phyloP scores from a whole-genome alignment of 2,797 vertebrate genomes.

The Lepidocolaptes lacrymiger region DNA sequence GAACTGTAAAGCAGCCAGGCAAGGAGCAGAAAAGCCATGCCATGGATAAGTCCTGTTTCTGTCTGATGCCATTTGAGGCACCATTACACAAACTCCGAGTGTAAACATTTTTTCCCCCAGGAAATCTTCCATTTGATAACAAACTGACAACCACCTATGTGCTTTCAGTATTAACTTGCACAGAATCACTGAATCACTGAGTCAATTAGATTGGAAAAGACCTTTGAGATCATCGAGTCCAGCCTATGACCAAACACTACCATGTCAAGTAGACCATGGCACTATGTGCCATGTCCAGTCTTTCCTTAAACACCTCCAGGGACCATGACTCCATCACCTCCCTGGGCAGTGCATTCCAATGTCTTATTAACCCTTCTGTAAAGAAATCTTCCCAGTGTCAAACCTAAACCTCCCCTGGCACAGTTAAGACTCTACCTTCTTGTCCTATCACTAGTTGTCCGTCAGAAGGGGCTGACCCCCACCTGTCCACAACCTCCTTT shows the following conservation, averaged over 20 bases:
- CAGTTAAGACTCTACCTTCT: not conserved
- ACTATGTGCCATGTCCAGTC: not conserved
- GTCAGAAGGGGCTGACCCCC: not conserved
- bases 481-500: not conserved
- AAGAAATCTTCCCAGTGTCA: not conserved
- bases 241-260: not conserved
- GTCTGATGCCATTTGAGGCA: not conserved
- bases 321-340: not conserved
- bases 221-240: not conserved
- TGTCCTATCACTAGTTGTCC: not conserved
- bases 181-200: not conserved
- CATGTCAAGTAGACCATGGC: not conserved
- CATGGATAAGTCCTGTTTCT: fast-evolving
- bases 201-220: not conserved
- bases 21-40: not conserved
- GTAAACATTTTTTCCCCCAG: not conserved
- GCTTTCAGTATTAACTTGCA: too few species aligned
- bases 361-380: not conserved
- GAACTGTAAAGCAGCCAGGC: not conserved
- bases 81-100: fast-evolving
- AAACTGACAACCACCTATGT: not conserved
- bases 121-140: not conserved
- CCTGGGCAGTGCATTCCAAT: not conserved
- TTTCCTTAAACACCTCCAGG: not conserved
- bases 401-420: not conserved